Base-by-base conservation (phyloP, 1,140 invertebrate genomes). In the Bradysia coprophila region DNA sequence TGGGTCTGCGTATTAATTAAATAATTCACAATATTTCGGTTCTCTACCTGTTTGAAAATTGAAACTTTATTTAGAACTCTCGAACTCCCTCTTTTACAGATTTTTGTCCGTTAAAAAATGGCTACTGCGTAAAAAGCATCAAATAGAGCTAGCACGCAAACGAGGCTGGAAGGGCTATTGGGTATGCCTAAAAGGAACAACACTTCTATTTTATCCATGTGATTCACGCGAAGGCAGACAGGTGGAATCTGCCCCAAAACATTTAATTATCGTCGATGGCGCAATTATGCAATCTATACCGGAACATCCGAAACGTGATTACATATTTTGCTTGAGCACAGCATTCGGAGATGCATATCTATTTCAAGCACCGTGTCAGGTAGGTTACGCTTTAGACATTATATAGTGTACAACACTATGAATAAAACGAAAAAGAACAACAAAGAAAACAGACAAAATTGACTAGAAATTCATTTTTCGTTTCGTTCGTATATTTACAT, bases 31-130 rank as follows among this genome's bases (percentile, higher is more conserved):
- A n/a, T n/a, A n/a, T n/a, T n/a, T n/a, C n/a, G n/a, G n/a, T n/a
- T n/a, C n/a, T n/a, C n/a, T n/a, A n/a, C n/a, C n/a, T n/a, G n/a
- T n/a, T n/a, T n/a, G n/a, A n/a, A n/a, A n/a, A n/a, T n/a, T n/a
- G n/a, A n/a, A n/a, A n/a, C n/a, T n/a, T n/a, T n/a, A n/a, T n/a
- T n/a, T n/a, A n/a, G n/a, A n/a, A n/a, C n/a, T n/a, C n/a, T n/a
- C n/a, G n/a, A n/a, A n/a, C n/a, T n/a, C n/a, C n/a, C n/a, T 49
- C 49, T 48, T 44, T 57, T 61, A 0, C 65, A 96, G 91, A 58
- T 97, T 94, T 67, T 71, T 98, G 48, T 92, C 88, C 53, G 92
- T 96, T 45, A 98, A 98, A 67, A 97, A 98, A 68, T 97, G 93
- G 93, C 66, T 98, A 49, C 67, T 96, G 46, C 77, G 92, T 46